A percentile compares a stretch with the other conserved stretches of the same genome.
Evolutionary conservation across 2,797 vertebrate species (phyloP).

Genomic region (Columba guinea): DNA sequence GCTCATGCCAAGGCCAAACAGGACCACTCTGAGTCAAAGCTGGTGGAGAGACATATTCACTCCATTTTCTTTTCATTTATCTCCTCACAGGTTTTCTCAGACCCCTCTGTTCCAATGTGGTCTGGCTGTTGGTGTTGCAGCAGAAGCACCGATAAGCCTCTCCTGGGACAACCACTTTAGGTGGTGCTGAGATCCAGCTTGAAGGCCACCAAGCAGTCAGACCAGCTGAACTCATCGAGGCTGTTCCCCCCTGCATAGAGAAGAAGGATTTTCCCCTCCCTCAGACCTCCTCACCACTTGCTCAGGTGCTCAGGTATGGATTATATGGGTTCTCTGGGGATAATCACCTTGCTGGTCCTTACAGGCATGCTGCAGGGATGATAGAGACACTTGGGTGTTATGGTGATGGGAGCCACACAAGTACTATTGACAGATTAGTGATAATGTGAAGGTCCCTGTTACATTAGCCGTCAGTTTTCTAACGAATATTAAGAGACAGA

Average conservation of each 20-base stretch:
- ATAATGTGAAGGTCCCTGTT: conserved; percentile 11
- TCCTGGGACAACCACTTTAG: background rate
- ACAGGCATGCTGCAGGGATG: background rate
- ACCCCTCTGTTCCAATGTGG: accelerated
- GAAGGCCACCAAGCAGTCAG: background rate
- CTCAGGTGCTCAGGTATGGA: background rate
- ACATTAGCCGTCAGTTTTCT: conserved; percentile 13
- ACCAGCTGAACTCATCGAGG: background rate
- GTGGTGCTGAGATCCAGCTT: background rate
- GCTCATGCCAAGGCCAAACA: background rate
- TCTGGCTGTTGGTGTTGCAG: background rate
- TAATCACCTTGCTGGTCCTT: background rate
- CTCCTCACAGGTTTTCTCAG: background rate
- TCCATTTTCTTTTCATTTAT: background rate
- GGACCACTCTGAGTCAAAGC: background rate
- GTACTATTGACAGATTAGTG: background rate
- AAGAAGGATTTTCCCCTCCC: background rate
- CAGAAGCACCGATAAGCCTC: accelerated
- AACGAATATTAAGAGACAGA: conserved; percentile 39
- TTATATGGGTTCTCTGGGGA: background rate
- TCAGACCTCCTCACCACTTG: background rate
- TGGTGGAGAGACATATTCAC: background rate
- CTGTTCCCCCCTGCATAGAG: background rate
- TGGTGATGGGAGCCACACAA: background rate
- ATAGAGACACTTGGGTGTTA: background rate